Percentiles rank a stretch among this genome's conserved stretches.
Conservation (phyloP, 2,113 vertebrate species). For the Herpetotheres cachinnans region DNA sequence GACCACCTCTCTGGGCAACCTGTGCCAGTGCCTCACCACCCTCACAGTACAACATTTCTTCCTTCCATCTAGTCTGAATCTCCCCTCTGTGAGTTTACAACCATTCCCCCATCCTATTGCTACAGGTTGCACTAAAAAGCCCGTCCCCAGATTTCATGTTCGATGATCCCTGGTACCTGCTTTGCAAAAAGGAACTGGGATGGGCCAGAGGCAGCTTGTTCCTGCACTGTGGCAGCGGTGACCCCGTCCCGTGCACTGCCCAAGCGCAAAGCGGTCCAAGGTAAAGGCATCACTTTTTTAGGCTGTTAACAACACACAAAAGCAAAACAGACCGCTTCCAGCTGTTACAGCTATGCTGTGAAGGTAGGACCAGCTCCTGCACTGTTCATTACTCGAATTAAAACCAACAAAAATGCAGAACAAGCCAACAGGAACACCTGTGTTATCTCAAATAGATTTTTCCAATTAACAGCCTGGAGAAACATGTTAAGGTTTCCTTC, state of each 20-base stretch:
- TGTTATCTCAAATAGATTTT: background rate
- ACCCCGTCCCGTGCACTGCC: fast-evolving
- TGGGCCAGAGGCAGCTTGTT: background rate
- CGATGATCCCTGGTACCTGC: background rate
- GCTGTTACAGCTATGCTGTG: background rate
- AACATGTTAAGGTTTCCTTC: background rate
- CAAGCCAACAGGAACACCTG: background rate
- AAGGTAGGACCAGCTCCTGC: background rate
- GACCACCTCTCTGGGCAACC: background rate
- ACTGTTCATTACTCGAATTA: background rate
- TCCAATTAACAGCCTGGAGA: background rate
- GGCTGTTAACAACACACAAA: background rate
- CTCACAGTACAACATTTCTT: no score
- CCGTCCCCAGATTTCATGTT: fast-evolving
- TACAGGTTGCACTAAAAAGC: background rate
- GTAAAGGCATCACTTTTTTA: background rate
- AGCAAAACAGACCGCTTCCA: background rate
- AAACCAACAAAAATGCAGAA: background rate
- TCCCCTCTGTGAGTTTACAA: background rate
- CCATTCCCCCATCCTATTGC: background rate
- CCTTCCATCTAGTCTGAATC: background rate
- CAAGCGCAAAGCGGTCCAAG: background rate
- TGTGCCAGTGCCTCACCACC: background rate
- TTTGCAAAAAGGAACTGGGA: background rate
- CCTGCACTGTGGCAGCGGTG: fast-evolving